Evolutionary conservation across 2,113 vertebrate species (phyloP).

Genomic region (Gavia stellata): DNA sequence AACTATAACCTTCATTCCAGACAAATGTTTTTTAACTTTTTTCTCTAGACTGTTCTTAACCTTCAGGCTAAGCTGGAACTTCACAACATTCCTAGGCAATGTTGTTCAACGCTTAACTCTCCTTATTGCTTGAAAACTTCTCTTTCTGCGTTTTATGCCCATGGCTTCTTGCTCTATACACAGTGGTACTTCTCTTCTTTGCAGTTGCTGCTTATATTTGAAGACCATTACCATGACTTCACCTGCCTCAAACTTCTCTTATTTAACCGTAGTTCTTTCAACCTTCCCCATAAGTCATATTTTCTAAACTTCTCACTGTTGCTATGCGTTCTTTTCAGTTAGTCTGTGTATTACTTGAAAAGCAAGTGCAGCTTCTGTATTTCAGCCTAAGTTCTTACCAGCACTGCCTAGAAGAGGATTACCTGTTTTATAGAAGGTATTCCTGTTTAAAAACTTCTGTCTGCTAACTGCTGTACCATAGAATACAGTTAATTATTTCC

Average conservation of each 20-base stretch:
- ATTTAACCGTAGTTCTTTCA: neutral
- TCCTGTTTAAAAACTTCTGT: neutral
- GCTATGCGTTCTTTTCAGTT: neutral
- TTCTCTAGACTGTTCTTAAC: neutral
- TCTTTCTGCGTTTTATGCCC: neutral
- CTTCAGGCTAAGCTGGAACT: neutral
- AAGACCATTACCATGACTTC: neutral
- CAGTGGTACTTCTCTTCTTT: neutral
- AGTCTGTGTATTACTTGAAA: neutral
- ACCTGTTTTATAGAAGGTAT: neutral
- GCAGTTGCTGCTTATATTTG: neutral
- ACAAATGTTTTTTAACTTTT: neutral
- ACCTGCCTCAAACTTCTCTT: neutral
- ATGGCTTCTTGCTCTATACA: neutral
- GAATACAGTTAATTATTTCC: neutral
- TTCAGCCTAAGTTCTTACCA: neutral
- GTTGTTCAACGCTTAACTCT: neutral
- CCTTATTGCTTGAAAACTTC: neutral
- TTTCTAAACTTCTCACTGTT: neutral
- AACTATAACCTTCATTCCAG: neutral
- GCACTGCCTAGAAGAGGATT: neutral
- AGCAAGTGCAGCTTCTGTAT: neutral
- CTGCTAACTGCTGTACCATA: neutral
- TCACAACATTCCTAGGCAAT: neutral
- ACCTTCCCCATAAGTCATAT: neutral